Evolutionary conservation across 1,140 invertebrate species (phyloP).

Genomic region (Linepithema humile): DNA sequence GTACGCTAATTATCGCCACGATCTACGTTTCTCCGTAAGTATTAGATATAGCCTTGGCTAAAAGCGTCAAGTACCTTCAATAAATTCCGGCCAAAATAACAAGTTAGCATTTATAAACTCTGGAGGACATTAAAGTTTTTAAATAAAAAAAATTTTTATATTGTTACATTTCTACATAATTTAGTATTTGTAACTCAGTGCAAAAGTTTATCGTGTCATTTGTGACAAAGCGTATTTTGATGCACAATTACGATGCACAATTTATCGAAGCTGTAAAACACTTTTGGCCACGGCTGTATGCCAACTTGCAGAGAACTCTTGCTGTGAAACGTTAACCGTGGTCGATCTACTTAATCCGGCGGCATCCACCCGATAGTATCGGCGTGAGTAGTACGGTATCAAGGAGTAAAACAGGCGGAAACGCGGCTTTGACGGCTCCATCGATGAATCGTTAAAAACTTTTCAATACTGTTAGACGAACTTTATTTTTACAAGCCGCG

Average conservation of each 20-base stretch:
- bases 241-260: not conserved
- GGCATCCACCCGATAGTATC: conserved; percentile 25
- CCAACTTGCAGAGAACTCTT: conserved; percentile 20
- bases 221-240: not conserved
- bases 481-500: conserved; percentile 42
- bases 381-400: not conserved
- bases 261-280: not conserved
- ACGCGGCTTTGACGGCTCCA: conserved; percentile 24
- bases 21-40: not conserved
- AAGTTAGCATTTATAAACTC: not conserved
- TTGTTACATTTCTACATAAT: not conserved
- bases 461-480: conserved; percentile 21
- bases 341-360: conserved; percentile 37
- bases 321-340: conserved; percentile 18
- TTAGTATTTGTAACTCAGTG: no score
- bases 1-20: not conserved
- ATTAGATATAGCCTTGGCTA: not conserved
- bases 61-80: not conserved
- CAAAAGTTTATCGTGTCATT: not conserved
- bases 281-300: not conserved
- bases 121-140: not conserved
- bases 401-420: conserved; percentile 27
- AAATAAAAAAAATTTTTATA: not conserved
- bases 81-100: not conserved
- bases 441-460: conserved; percentile 45